These are phyloP conservation scores for Hippotragus niger DNA, from an alignment of 2,113 vertebrate species.

Conservation along the genomic window DNA sequence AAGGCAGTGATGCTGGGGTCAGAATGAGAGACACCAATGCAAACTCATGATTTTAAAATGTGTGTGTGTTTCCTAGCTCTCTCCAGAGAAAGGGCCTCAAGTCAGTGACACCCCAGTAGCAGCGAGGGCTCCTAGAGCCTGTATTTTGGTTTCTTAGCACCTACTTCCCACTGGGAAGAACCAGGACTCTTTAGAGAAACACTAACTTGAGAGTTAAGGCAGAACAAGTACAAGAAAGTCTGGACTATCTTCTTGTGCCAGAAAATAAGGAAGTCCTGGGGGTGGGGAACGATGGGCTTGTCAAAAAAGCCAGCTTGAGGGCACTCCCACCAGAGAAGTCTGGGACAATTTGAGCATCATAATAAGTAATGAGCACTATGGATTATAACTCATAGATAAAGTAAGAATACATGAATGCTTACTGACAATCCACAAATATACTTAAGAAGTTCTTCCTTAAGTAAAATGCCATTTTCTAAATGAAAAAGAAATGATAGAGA, in stretches of 20 bases:
- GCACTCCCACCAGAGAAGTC: no score
- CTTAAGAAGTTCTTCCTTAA: not conserved
- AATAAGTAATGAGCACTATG: no score
- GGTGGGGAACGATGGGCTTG: fast-evolving
- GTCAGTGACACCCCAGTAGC: not conserved
- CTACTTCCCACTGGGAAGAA: not conserved
- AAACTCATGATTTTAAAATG: not conserved
- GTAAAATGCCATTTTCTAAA: no score
- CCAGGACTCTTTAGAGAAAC: not conserved
- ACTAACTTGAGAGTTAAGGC: no score
- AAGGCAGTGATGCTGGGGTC: not conserved
- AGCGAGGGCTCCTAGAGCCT: not conserved
- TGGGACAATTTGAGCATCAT: not conserved
- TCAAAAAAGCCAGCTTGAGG: not conserved
- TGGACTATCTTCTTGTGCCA: not conserved
- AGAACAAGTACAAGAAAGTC: not conserved
- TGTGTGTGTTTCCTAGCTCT: not conserved
- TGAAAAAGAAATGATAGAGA: not conserved
- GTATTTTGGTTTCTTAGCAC: not conserved
- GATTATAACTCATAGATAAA: not conserved
- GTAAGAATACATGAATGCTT: not conserved
- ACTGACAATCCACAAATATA: not conserved
- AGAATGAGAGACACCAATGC: not conserved
- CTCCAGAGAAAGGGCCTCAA: not conserved
- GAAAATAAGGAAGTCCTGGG: not conserved